Evolutionary conservation across 2,888 invertebrate genomes (phyloP).

Genomic region (Scotopteryx bipunctaria): DNA sequence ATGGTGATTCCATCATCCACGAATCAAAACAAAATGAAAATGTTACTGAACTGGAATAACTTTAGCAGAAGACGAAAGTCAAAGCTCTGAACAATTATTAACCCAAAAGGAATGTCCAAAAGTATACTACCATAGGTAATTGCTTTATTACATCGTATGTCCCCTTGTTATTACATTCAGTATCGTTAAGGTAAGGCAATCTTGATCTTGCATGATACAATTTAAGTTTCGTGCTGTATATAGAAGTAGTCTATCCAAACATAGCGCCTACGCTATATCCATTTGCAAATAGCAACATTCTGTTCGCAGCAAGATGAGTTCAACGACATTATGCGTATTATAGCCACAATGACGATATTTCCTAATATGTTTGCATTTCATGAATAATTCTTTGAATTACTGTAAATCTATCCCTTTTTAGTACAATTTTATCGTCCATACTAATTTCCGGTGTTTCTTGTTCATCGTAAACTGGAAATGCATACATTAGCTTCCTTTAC

Average conservation of each 20-base stretch:
- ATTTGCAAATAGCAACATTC: constrained; percentile 48
- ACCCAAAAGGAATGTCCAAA: constrained; percentile 21
- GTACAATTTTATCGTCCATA: constrained; percentile 17
- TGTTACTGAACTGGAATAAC: too few relatives aligned
- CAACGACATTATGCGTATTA: constrained; percentile 48
- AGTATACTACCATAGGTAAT: constrained; percentile 18
- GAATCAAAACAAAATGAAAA: too few relatives aligned
- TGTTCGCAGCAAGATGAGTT: constrained; percentile 52
- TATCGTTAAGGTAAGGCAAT: constrained; percentile 29
- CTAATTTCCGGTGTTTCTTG: constrained; percentile 1
- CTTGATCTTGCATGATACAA: constrained; percentile 41
- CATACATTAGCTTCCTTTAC: background rate
- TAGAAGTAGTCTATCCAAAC: constrained; percentile 38
- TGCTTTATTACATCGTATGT: constrained; percentile 20
- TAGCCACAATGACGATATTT: constrained; percentile 31
- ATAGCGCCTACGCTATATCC: constrained; percentile 51
- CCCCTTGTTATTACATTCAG: constrained; percentile 24
- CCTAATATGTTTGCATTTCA: constrained; percentile 28
- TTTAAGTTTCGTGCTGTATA: constrained; percentile 33
- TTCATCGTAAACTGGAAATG: background rate
- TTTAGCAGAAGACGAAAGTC: background rate
- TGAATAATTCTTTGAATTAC: constrained; percentile 38
- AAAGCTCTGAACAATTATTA: background rate
- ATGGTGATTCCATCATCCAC: too few relatives aligned
- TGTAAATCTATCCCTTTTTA: constrained; percentile 27